Conservation (phyloP, 1,140 invertebrate genomes). For the Ceratosolen fusciceps region DNA sequence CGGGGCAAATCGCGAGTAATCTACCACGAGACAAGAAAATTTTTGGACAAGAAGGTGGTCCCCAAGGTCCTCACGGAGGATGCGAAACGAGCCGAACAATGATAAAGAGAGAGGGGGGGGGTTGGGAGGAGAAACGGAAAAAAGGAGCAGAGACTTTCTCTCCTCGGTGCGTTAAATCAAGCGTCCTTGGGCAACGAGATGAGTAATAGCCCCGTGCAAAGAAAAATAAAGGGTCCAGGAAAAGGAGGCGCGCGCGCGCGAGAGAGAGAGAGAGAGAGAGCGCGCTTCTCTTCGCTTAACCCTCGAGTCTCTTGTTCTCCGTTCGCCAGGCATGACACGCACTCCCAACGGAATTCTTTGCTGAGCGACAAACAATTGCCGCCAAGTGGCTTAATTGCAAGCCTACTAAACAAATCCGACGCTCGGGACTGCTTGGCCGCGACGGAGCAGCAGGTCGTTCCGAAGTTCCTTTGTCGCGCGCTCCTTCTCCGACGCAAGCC, state of each 20-base stretch:
- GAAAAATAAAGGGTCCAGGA: slow-evolving; percentile 27
- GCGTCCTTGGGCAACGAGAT: slow-evolving; percentile 18
- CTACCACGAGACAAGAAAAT: no score
- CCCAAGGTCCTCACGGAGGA: not conserved
- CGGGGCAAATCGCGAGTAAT: no score
- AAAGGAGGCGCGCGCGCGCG: not conserved
- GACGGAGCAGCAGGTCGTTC: no score
- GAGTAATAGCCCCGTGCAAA: slow-evolving; percentile 25
- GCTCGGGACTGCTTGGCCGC: slow-evolving; percentile 48
- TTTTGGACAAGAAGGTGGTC: no score
- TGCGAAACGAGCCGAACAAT: not conserved
- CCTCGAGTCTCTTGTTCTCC: slow-evolving; percentile 60
- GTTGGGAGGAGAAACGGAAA: not conserved
- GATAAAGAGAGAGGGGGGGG: no score
- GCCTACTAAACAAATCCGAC: slow-evolving; percentile 71
- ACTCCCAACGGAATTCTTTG: slow-evolving; percentile 69
- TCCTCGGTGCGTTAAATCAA: not conserved
- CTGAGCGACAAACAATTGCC: slow-evolving; percentile 73
- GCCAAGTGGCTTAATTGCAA: slow-evolving; percentile 73
- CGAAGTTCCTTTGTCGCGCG: slow-evolving; percentile 33
- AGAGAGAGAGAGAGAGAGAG: slow-evolving; percentile 7
- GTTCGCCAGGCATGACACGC: slow-evolving; percentile 30
- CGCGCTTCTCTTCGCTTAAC: slow-evolving; percentile 52
- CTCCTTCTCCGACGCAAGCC: not conserved
- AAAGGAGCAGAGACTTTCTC: not conserved